Conservation (phyloP, 1,140 invertebrate genomes). For the Metopolophium dirhodum region DNA sequence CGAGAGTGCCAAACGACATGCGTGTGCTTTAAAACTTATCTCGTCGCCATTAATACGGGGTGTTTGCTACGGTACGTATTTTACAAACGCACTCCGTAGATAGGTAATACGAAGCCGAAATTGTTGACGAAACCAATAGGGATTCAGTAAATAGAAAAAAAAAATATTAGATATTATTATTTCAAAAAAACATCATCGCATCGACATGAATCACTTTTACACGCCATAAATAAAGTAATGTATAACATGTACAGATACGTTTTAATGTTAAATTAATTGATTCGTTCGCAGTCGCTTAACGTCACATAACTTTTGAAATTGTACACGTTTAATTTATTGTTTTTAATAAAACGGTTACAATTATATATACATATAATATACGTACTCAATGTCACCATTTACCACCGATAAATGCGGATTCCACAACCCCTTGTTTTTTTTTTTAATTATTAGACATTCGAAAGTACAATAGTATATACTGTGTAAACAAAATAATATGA, state of each 20-base stretch:
- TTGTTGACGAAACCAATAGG: no score
- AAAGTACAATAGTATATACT: no score
- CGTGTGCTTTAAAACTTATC: neutral
- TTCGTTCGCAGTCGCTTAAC: neutral
- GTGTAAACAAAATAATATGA: no score
- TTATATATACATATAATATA: neutral
- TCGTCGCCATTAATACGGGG: neutral
- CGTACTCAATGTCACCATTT: neutral
- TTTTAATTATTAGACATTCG: neutral
- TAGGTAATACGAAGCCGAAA: neutral
- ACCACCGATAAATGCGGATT: neutral
- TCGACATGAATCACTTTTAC: neutral
- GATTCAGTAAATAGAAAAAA: neutral
- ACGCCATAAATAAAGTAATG: neutral
- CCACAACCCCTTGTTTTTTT: rapidly evolving
- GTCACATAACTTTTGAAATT: neutral
- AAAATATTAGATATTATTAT: neutral
- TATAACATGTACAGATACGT: neutral
- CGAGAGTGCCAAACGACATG: neutral
- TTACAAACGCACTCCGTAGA: neutral
- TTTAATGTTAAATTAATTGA: neutral
- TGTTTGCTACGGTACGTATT: neutral
- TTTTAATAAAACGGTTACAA: neutral
- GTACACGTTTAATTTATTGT: neutral
- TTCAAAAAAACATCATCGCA: neutral